These are phyloP conservation scores for Ornithoptera priamus DNA, from an alignment of 2,888 invertebrate genomes.

Conservation along the genomic window DNA sequence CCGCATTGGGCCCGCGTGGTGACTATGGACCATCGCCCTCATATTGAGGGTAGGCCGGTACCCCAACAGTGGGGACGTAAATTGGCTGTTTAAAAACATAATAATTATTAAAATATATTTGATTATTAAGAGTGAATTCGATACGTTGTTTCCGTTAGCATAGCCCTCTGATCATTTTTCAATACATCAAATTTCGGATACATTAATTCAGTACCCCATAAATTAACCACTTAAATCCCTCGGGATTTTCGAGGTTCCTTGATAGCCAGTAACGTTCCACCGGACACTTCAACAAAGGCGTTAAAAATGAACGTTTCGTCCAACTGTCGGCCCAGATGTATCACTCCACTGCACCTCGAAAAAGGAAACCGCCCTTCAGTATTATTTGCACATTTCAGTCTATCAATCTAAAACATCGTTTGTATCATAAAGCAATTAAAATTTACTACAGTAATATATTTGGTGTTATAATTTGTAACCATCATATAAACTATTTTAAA, in stretches of 20 bases:
- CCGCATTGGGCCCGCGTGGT: no score
- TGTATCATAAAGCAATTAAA: not conserved
- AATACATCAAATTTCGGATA: slow-evolving; percentile 10
- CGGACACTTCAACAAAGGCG: slow-evolving; percentile 67
- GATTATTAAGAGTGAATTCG: not conserved
- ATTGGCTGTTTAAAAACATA: no score
- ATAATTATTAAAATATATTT: no score
- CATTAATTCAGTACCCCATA: slow-evolving; percentile 47
- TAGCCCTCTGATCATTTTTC: not conserved
- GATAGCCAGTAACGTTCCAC: slow-evolving; percentile 41
- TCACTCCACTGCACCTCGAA: slow-evolving; percentile 52
- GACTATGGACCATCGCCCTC: no score
- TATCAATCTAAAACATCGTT: slow-evolving; percentile 32
- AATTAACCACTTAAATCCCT: slow-evolving; percentile 60
- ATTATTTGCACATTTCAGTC: slow-evolving; percentile 39
- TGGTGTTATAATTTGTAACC: not conserved
- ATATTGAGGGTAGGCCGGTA: no score
- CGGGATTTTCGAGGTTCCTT: slow-evolving; percentile 34
- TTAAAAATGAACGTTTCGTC: slow-evolving; percentile 70
- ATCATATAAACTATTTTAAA: no score
- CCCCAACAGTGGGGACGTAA: no score
- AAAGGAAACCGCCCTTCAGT: slow-evolving; percentile 33
- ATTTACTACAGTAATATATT: not conserved
- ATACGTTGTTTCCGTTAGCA: not conserved
- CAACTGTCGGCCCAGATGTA: slow-evolving; percentile 64